Conservation (phyloP, 2,797 vertebrate genomes). For the Cottoperca gobio region DNA sequence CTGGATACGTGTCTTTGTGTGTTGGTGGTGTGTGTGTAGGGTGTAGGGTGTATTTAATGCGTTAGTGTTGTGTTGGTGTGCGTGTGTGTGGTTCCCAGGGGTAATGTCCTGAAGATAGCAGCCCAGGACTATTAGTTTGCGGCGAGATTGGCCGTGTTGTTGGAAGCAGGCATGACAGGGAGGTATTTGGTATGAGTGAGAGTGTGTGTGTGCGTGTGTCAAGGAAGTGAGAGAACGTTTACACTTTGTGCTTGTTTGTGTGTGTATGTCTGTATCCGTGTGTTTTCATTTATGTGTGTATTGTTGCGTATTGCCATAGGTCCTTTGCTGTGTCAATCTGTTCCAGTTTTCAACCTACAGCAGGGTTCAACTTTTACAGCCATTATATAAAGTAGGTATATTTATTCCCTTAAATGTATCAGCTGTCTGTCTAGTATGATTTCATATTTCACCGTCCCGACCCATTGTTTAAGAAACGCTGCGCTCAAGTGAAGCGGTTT, state of each 20-base stretch:
- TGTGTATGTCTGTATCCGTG: constrained; percentile 1
- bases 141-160: constrained; percentile 68
- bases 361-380: constrained; percentile 33
- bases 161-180: constrained; percentile 68
- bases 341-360: constrained; percentile 15
- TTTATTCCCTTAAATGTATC: constrained; percentile 16
- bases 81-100: constrained; percentile 44
- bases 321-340: constrained; percentile 18
- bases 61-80: constrained; percentile 44
- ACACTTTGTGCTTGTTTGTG: background rate
- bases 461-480: constrained; percentile 67
- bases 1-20: constrained; percentile 14
- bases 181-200: constrained; percentile 53
- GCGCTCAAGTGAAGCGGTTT: constrained; percentile 65
- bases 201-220: constrained; percentile 1
- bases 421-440: constrained; percentile 19
- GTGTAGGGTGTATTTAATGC: constrained; percentile 24
- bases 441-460: constrained; percentile 28
- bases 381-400: constrained; percentile 29
- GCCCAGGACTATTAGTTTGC: constrained; percentile 66
- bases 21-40: background rate
- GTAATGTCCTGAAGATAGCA: constrained; percentile 66
- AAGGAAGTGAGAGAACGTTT: constrained; percentile 11
- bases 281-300: constrained; percentile 7
- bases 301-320: constrained; percentile 11